These are phyloP conservation scores for Puma concolor DNA, from an alignment of 2,113 vertebrate species.

Conservation along the genomic window DNA sequence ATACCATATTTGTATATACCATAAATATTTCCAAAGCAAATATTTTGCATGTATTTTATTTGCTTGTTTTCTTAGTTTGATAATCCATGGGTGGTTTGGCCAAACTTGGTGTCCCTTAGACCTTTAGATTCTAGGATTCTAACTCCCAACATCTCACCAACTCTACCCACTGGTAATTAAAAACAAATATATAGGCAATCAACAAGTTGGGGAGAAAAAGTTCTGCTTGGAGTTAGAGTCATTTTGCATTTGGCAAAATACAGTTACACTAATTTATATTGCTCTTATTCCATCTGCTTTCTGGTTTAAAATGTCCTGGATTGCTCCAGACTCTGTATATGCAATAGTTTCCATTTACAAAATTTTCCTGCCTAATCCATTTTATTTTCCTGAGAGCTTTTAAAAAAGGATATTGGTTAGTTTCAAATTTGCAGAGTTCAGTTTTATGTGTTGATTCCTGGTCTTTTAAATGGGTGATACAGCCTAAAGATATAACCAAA, in stretches of 20 bases:
- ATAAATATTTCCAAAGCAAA: background rate
- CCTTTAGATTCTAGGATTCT: constrained; percentile 39
- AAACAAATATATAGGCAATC: constrained; percentile 69
- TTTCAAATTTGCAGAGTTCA: constrained; percentile 34
- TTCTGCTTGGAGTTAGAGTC: constrained; percentile 75
- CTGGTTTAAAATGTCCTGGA: constrained; percentile 77
- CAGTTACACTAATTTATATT: constrained; percentile 69
- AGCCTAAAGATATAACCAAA: background rate
- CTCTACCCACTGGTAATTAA: constrained; percentile 61
- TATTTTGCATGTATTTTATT: background rate
- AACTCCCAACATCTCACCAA: constrained; percentile 50
- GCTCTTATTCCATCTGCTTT: constrained; percentile 75
- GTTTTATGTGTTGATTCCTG: constrained; percentile 37
- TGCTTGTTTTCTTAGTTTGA: background rate
- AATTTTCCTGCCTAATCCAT: constrained; percentile 63
- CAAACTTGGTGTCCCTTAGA: constrained; percentile 24
- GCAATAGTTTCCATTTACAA: constrained; percentile 80
- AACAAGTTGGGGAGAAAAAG: constrained; percentile 61
- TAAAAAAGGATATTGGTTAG: constrained; percentile 63
- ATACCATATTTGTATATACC: background rate
- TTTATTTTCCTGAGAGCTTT: constrained; percentile 69
- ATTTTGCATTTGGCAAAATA: constrained; percentile 75
- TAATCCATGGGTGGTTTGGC: constrained; percentile 32
- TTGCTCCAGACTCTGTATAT: constrained; percentile 65
- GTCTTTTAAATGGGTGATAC: constrained; percentile 14